Base-by-base conservation (phyloP, 2,888 invertebrate genomes). In the Euplexia lucipara region DNA sequence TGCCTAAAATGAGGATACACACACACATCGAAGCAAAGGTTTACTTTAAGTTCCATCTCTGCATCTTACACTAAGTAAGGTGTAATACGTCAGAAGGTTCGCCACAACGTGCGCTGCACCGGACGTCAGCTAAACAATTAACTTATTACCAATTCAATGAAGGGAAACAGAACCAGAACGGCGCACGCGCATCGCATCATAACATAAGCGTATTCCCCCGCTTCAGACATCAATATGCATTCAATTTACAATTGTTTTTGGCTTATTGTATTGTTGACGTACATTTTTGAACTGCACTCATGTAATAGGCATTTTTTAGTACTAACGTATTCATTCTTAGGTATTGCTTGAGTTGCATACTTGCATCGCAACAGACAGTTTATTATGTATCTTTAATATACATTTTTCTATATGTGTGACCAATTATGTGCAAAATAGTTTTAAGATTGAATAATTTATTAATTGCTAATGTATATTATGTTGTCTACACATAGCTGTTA, bases 131-230 rank as follows among this genome's bases (percentile, higher is more conserved):
- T 58, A 78, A 84, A 90, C 90, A 90, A 92, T 89, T 89, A 87
- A 82, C 88, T 90, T 86, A 92, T 92, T 93, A 91, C 85, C 89
- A 92, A 93, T 90, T 92, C 93, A 93, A 92, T 91, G 90, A 90
- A 91, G 92, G 90, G 87, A 92, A 92, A 91, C 87, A 78, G 81
- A 84, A 83, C 73, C 78, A 84, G 84, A 85, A 70, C 77, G 61
- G 60, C 72, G 81, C 79, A 84, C 87, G 86, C 84, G 79, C 64
- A 58, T 18, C 37, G 90, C 83, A 88, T 90, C 58, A 35, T 75
- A 84, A 87, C 79, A 61, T 61, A 58, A 52, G 49, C 42, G 69
- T 64, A 70, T 52, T 74, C 73, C 70, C 65, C 57, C 26, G 48
- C 10, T 54, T 64, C 34, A 20, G 35, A 48, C 69, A 72, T 78